Evolutionary conservation across 2,113 vertebrate genomes (phyloP), one percentile per base, ranked within the genome.

Genomic region (Phaethon lepturus): DNA sequence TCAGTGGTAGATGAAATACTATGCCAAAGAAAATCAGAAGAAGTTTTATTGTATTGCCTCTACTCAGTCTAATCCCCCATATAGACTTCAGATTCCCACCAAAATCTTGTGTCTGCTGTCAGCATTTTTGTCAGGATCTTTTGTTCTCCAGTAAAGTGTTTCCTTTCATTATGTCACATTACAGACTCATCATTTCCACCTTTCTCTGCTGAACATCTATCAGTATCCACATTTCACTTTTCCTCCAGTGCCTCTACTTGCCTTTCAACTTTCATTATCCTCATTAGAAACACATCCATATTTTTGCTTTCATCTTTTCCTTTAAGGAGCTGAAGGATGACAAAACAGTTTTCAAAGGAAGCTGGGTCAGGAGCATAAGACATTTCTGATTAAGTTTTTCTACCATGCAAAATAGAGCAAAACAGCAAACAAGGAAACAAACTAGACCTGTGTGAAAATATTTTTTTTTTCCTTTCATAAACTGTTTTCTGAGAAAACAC

Each of bases 261-360:
- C 79, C 77, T 98, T 98, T 98, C 97, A 98, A 68, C 89, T 97
- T 97, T 96, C 73, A 97, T 98, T 98, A 97, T 95, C 88, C 74
- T 98, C 88, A 97, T 76, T 90, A 94, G 82, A 97, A 97, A 94
- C 74, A 93, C 91, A 95, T 95, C 87, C 76, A 59, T 92, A 96
- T 94, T 97, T 98, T 97, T 75, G n/a, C 97, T 98, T 98, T 98
- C 86, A 96, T 98, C 96, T 97, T 97, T 92, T 97, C 62, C 84
- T 98, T 97, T 96, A 98, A 97, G 93, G 84, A 97, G 73, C 86
- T 92, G 96, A 97, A 96, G 84, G 81, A 97, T 94, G 87, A 98
- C 95, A 98, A 97, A 98, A 97, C 49, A 96, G 86, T 97, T 98
- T 98, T 98, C 97, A 97, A 97, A 98, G 94, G 82, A 74, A 97